Evolutionary conservation across 2,797 vertebrate genomes (phyloP), one percentile per base, ranked within the genome.

Genomic region (Rhabdophis nuchalis): DNA sequence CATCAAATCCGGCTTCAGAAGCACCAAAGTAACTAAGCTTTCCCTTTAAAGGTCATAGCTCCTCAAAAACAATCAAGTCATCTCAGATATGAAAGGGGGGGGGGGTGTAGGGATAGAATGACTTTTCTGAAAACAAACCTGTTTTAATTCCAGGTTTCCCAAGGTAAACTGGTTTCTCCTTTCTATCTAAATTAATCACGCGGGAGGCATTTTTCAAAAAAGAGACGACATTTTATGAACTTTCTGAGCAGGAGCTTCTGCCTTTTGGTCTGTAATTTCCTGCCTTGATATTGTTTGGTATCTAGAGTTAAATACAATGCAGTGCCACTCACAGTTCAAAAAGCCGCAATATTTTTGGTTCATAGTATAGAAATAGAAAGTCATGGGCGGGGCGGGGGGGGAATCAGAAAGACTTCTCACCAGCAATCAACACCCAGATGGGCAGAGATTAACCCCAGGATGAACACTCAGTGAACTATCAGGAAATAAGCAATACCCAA

Each of bases 1-100:
- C 95, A 95, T 94, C 95, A 96, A 93, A 93, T 94, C 95, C 94
- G 50, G 96, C 94, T 93, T 94, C 87, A 23, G 92, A 93, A 94
- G 90, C 91, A 93, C n/a, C n/a, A 77, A 90, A 27, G 0, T 93
- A 95, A 94, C 93, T 93, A 87, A 86, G 91, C 95, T 95, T 90
- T 94, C 91, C 86, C 86, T 94, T 92, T 95, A 85, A 94, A 95
- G 92, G 87, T 94, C 93, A 94, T 91, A 82, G 91, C 91, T 68
- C 72, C 96, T 95, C 92, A 94, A 88, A 90, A 94, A 94, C 91
- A 93, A 68, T 94, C 91, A 93, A 86, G 93, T 96, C 93, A 93
- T 92, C 91, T 91, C 95, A 95, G 68, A 82, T 92, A 61, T 82
- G 87, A 57, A 8, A 20, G 56, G 16, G 27, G 88, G 56, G 57